Percentiles rank a stretch among this genome's conserved stretches.
phyloP scores from a whole-genome alignment of 2,113 vertebrate genomes.

The Xenopus borealis region DNA sequence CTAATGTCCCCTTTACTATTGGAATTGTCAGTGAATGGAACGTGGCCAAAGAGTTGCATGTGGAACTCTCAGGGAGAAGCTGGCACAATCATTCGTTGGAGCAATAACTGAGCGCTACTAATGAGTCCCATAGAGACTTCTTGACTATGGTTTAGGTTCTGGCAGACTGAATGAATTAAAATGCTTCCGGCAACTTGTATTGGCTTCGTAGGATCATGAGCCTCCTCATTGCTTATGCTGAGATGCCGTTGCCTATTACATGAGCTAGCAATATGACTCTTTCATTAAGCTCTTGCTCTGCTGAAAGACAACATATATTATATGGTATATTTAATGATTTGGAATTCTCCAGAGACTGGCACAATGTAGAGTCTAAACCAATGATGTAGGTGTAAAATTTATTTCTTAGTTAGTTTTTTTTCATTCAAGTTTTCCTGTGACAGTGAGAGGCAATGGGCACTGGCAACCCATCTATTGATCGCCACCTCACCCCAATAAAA shows the following conservation, averaged over 20 bases:
- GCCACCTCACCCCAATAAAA: too few species aligned
- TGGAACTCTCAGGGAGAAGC: constrained; percentile 10
- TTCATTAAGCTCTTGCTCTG: constrained; percentile 10
- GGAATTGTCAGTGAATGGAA: constrained; percentile 2
- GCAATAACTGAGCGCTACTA: constrained; percentile 17
- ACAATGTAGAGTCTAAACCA: background rate
- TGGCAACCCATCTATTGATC: too few species aligned
- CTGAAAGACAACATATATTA: constrained; percentile 32
- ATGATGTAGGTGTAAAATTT: too few species aligned
- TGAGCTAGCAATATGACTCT: background rate
- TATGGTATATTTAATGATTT: constrained; percentile 32
- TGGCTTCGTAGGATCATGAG: constrained; percentile 17
- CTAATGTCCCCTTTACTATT: background rate
- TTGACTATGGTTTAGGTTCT: constrained; percentile 17
- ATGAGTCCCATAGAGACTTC: constrained; percentile 38
- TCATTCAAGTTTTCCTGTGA: too few species aligned
- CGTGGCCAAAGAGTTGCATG: background rate
- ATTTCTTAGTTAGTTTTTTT: too few species aligned
- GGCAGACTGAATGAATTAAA: constrained; percentile 20
- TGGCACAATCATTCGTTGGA: constrained; percentile 12
- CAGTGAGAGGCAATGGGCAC: too few species aligned
- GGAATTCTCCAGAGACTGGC: background rate
- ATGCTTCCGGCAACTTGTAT: constrained; percentile 26
- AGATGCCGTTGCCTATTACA: constrained; percentile 14
- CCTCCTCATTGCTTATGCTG: constrained; percentile 27